Evolutionary conservation across 2,797 vertebrate species (phyloP), one percentile per base, ranked within the genome.

Genomic region (Fringilla coelebs): DNA sequence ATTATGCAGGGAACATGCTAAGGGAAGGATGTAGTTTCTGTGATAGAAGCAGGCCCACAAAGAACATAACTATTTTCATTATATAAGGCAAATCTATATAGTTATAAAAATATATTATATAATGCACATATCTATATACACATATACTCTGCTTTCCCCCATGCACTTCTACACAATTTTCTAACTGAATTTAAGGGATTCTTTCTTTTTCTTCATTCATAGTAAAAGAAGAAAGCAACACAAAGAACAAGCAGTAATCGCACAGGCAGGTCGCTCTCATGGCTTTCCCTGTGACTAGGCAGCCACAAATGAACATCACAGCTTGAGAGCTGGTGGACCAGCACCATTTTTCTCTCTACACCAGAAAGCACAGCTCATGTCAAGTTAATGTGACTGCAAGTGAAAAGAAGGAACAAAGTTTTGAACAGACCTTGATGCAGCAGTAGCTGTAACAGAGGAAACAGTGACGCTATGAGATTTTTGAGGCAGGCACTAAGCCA

Each of bases 21-120:
- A 0, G 0, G 32, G 22, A 66, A 92, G 26, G 52, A 71, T 0
- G 0, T 5, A 10, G 9, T 70, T 57, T 77, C 25, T 0, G 0
- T 66, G 55, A 70, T 51, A 90, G 31, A 70, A 88, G 68, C 6
- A 65, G 14, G 17, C 22, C 26, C 54, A 7, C 14, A 9, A 77
- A 51, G 24, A 68, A 26, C 19, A 21, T 17, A 67, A 25, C 6
- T 46, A 16, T 57, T 79, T 76, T 10, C 19, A 57, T 45, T n/a
- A 40, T 4, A 31, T 19, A 62, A 22, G 10, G 25, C 8, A 86
- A 62, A 54, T 46, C n/a, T 10, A 21, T 17, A 8, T 6, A 29
- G 11, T 17, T 52, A 38, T 9, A 34, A 34, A 57, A 48, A 31
- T 2, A 43, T 32, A n/a, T 54, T 46, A 19, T 20, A 55, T n/a